phyloP scores from a whole-genome alignment of 2,888 invertebrate species.

The Tupiocoris notatus region DNA sequence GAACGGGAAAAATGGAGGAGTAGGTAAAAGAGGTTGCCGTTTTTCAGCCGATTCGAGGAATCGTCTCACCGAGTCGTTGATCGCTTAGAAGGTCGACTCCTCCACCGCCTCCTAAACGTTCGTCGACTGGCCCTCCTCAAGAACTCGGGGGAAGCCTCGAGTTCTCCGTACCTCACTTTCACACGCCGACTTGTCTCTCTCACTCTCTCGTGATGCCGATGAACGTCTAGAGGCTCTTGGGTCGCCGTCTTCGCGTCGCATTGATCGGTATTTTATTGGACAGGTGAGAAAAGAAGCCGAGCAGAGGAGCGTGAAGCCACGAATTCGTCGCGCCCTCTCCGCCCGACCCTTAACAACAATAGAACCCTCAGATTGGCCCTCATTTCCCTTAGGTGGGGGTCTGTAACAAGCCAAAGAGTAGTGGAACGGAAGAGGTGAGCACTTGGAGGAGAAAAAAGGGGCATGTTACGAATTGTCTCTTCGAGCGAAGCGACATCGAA shows the following conservation, averaged over 20 bases:
- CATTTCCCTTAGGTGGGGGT: not conserved
- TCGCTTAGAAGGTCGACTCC: not conserved
- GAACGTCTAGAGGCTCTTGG: not conserved
- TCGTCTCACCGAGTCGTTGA: not conserved
- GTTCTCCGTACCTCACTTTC: not conserved
- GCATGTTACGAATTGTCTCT: constrained; percentile 48
- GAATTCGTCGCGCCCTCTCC: constrained; percentile 35
- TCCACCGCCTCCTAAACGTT: not conserved
- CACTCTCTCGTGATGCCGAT: not conserved
- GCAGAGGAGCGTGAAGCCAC: constrained; percentile 38
- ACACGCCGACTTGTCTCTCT: not conserved
- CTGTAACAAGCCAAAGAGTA: constrained; percentile 29
- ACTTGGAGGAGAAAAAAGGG: constrained; percentile 44
- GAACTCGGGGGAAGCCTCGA: not conserved
- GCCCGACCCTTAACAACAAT: constrained; percentile 36
- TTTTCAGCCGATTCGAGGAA: not conserved
- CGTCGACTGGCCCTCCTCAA: not conserved
- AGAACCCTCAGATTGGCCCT: not conserved
- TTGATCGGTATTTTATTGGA: constrained; percentile 39
- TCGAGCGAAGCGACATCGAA: constrained; percentile 48
- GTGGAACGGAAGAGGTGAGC: constrained; percentile 15
- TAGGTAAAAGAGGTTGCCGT: no score
- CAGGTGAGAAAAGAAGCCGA: constrained; percentile 41
- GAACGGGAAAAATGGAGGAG: no score
- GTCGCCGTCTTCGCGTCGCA: not conserved